A percentile compares a stretch with the other conserved stretches of the same genome.
Evolutionary conservation across 1,140 invertebrate species (phyloP).

Genomic region (Drosophila oshimai): DNA sequence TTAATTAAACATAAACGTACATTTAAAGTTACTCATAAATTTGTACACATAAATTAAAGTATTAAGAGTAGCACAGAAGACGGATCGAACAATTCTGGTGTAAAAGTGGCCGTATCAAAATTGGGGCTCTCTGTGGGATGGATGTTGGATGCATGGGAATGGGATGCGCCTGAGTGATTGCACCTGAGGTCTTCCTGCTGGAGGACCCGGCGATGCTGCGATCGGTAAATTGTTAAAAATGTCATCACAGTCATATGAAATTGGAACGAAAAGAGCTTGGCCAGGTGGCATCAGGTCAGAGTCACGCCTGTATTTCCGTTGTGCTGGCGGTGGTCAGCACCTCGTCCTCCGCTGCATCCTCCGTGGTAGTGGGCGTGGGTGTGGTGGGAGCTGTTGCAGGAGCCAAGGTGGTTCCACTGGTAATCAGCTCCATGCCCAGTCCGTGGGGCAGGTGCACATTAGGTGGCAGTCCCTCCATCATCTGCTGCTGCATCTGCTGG

Average conservation of each 20-base stretch:
- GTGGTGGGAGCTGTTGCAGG: conserved; percentile 4
- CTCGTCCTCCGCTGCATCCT: conserved; percentile 17
- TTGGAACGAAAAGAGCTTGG: conserved; percentile 40
- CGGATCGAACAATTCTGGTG: conserved; percentile 8
- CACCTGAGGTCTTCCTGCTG: conserved; percentile 1
- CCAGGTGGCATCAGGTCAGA: conserved; percentile 4
- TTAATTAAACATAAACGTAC: conserved; percentile 66
- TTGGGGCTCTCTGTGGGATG: conserved; percentile 10
- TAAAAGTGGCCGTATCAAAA: conserved; percentile 2
- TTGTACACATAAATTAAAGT: conserved; percentile 72
- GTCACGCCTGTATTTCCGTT: conserved; percentile 41
- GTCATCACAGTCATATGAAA: conserved; percentile 81
- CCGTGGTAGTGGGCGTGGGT: conserved; percentile 1
- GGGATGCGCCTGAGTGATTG: conserved; percentile 56
- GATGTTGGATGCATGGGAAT: conserved; percentile 16
- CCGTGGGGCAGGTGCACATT: conserved; percentile 60
- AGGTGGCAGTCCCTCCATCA: conserved; percentile 40
- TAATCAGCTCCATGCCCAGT: conserved; percentile 30
- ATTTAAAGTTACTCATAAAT: conserved; percentile 57
- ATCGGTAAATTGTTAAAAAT: conserved; percentile 74
- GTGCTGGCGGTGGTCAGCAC: conserved; percentile 15
- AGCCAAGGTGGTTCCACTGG: conserved; percentile 7
- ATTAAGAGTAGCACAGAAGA: conserved; percentile 41
- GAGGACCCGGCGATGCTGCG: conserved; percentile 43
- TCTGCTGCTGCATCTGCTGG: conserved; percentile 61